Evolutionary conservation across 1,140 invertebrate species (phyloP).

Genomic region (Xylocopa sonorina): DNA sequence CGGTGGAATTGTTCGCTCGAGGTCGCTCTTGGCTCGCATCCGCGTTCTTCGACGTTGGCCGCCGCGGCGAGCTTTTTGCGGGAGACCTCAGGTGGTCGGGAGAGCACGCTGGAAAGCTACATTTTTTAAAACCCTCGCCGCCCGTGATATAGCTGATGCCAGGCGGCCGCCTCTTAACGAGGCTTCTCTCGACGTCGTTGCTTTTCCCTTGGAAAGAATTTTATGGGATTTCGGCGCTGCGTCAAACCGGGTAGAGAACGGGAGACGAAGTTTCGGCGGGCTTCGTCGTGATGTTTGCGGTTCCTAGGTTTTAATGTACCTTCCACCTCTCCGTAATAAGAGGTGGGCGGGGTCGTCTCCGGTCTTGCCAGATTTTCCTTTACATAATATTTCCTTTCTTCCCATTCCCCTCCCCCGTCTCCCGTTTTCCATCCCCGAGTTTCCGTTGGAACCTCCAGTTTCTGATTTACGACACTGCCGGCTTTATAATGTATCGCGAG

Average conservation of each 20-base stretch:
- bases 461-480: too few species aligned
- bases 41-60: not conserved
- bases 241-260: not conserved
- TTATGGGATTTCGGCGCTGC: constrained; percentile 17
- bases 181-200: not conserved
- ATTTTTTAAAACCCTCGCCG: constrained; percentile 26
- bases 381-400: too few species aligned
- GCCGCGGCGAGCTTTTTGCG: constrained; percentile 1
- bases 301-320: too few species aligned
- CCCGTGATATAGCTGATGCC: constrained; percentile 19
- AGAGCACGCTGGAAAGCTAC: constrained; percentile 16
- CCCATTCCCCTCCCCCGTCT: too few species aligned
- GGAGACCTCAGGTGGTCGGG: constrained; percentile 37
- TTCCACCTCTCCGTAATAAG: too few species aligned
- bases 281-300: too few species aligned
- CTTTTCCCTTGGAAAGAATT: not conserved
- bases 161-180: constrained; percentile 11
- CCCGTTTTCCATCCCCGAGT: too few species aligned
- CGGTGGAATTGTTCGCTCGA: not conserved
- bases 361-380: too few species aligned
- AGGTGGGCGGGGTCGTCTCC: too few species aligned
- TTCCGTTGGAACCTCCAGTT: too few species aligned
- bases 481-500: too few species aligned
- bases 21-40: too few species aligned
- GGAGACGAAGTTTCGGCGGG: not conserved